phyloP scores from a whole-genome alignment of 2,113 vertebrate species.

The Anas platyrhynchos region DNA sequence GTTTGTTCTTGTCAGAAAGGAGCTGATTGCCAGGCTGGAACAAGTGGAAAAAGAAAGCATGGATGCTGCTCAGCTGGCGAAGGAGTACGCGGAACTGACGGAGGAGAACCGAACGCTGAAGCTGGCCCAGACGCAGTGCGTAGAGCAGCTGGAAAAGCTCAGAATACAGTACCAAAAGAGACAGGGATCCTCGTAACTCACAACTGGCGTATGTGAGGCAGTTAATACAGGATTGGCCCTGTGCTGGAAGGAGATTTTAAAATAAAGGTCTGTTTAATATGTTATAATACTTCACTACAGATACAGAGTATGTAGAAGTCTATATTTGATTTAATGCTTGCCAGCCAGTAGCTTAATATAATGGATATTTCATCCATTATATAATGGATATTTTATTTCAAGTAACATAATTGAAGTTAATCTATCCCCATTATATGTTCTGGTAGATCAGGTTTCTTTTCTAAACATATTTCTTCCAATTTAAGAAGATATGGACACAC shows the following conservation, averaged over 20 bases:
- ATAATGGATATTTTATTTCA: conserved; percentile 74
- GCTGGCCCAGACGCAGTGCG: conserved; percentile 87
- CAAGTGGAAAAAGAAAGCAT: conserved; percentile 89
- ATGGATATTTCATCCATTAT: conserved; percentile 73
- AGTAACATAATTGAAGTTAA: conserved; percentile 67
- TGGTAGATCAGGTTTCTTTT: conserved; percentile 65
- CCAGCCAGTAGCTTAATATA: conserved; percentile 66
- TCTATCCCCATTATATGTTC: conserved; percentile 66
- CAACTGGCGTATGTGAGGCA: not conserved
- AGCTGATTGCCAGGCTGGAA: conserved; percentile 90
- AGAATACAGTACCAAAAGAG: conserved; percentile 85
- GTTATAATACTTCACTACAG: conserved; percentile 60
- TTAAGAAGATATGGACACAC: conserved; percentile 60
- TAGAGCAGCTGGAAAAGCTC: conserved; percentile 91
- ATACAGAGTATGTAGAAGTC: conserved; percentile 57
- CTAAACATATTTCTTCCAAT: conserved; percentile 70
- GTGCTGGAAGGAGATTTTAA: conserved; percentile 53
- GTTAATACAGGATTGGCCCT: conserved; percentile 11
- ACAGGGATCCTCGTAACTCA: conserved; percentile 90
- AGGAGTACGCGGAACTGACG: conserved; percentile 88
- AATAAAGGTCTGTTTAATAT: conserved; percentile 53
- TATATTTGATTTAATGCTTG: conserved; percentile 71
- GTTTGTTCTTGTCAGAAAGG: conserved; percentile 75
- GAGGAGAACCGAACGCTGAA: conserved; percentile 92
- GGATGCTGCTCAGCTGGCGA: conserved; percentile 88